A percentile compares a stretch with the other conserved stretches of the same genome.
Conservation (phyloP, 2,888 invertebrate species). For the Deroplatys truncata region DNA sequence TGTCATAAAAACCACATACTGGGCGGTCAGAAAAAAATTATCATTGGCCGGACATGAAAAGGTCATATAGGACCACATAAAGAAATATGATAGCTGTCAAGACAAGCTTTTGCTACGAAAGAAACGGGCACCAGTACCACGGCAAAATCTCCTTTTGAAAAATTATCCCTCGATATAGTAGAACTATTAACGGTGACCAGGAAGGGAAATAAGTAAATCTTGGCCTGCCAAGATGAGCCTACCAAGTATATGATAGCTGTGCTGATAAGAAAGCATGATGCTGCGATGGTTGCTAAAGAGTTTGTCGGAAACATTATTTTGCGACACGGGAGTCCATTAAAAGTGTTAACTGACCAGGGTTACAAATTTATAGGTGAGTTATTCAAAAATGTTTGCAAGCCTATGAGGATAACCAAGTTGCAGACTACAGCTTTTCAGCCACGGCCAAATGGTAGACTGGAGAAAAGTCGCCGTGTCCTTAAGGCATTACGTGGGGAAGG, state of each 20-base stretch:
- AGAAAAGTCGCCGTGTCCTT: not conserved
- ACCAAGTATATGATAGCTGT: not conserved
- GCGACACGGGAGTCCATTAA: not conserved
- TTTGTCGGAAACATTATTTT: not conserved
- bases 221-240: not conserved
- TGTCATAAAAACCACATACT: not conserved
- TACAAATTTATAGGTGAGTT: not conserved
- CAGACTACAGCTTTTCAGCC: conserved; percentile 1
- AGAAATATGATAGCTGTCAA: not conserved
- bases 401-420: conserved; percentile 10
- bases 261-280: not conserved
- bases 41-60: not conserved
- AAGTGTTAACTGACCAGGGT: not conserved
- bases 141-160: not conserved
- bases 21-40: not conserved
- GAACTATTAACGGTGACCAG: not conserved
- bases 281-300: not conserved
- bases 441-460: not conserved
- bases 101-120: not conserved
- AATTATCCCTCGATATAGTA: not conserved
- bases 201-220: not conserved
- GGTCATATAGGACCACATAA: not conserved
- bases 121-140: not conserved
- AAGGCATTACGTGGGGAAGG: not conserved
- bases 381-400: not conserved